Base-by-base conservation (phyloP, 2,888 invertebrate genomes). In the Nycteola revayana region DNA sequence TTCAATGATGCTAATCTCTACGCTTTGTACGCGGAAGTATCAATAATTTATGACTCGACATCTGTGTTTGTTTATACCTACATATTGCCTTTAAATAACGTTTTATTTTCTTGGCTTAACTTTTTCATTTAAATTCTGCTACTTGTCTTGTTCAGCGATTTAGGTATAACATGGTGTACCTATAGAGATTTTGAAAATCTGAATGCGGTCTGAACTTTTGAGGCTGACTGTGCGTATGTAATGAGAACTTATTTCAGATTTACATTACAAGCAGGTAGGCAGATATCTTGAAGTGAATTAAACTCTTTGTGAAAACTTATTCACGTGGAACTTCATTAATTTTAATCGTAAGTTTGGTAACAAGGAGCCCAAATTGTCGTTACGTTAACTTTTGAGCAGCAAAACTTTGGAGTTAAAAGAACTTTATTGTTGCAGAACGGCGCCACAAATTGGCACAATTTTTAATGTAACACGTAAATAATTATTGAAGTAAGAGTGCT, bases 301-400 rank as follows among this genome's bases (percentile, higher is more conserved):
- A 49, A 32, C 49, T 42, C 52, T 45, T 44, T 45, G 24, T 36
- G 33, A 45, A 56, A 64, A 56, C 60, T 60, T 49, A 59, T 66
- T 66, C 56, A 53, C 54, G 57, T 56, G 59, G 51, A 60, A 61
- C 59, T 59, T 71, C 72, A 71, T 74, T 75, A 73, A 75, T 74
- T 71, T 68, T 60, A 58, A 66, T 70, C 60, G 64, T 47, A 58
- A 66, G 60, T 62, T 66, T 63, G 51, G 46, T 56, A 60, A 60
- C 62, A 62, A 56, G 58, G 60, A 60, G 55, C 49, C 47, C 39
- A 49, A 69, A 62, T 60, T 58, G 56, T 57, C 54, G 57, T 57
- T 49, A 57, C 52, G 56, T 44, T 37, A 68, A 66, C 54, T 67
- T 63, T 35, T 67, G 65, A 74, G 62, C 65, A 65, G 36, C 55